Conservation (phyloP, 2,797 vertebrate species). For the Sphaeramia orbicularis region DNA sequence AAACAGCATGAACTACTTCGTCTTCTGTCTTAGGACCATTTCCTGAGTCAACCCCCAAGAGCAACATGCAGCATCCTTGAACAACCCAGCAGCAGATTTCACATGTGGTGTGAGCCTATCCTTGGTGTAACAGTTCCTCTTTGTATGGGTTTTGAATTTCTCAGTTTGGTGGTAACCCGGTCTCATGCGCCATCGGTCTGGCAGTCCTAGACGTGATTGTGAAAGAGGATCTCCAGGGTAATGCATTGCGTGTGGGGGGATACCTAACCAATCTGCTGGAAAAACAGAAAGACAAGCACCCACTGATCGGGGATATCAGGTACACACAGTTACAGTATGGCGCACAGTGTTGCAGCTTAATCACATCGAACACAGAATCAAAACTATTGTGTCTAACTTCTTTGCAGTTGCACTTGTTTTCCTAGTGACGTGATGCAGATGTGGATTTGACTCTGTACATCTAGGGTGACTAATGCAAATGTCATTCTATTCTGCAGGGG, state of each 20-base stretch:
- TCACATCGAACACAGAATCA: not conserved
- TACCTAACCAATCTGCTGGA: constrained; percentile 88
- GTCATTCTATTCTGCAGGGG: constrained; percentile 83
- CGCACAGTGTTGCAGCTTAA: not conserved
- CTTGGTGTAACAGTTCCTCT: constrained; percentile 25
- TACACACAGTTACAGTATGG: constrained; percentile 47
- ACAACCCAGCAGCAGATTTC: constrained; percentile 1
- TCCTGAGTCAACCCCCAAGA: not conserved
- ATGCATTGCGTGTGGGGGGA: constrained; percentile 90
- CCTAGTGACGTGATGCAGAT: not conserved
- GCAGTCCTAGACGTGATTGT: constrained; percentile 93
- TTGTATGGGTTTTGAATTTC: constrained; percentile 38
- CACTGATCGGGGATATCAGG: constrained; percentile 95
- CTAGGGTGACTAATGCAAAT: not conserved
- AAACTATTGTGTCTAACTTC: not conserved
- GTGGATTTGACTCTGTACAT: not conserved
- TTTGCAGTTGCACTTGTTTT: not conserved
- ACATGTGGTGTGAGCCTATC: not conserved
- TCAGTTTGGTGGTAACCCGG: constrained; percentile 97
- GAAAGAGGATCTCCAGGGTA: constrained; percentile 92
- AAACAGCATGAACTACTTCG: no score
- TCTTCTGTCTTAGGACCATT: not conserved
- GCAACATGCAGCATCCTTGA: not conserved
- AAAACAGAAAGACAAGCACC: constrained; percentile 90
- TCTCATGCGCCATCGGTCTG: constrained; percentile 95